These are phyloP conservation scores for Myotis lucifugus DNA, from an alignment of 2,113 vertebrate species.

Conservation along the genomic window DNA sequence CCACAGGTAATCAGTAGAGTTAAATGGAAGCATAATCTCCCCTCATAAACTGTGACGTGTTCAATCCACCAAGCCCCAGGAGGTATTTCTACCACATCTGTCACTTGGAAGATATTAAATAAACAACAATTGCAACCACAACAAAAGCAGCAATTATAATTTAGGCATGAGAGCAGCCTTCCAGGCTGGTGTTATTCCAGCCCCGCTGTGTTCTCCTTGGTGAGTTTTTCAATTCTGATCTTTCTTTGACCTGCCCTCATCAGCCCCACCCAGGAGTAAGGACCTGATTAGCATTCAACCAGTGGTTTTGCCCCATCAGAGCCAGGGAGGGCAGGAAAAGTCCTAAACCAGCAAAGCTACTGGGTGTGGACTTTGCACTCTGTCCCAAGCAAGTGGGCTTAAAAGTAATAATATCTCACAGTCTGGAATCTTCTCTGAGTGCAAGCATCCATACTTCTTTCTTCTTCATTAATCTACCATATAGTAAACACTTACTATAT, in stretches of 20 bases:
- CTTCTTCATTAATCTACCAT: not conserved
- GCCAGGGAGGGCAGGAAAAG: not conserved
- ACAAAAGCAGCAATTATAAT: not conserved
- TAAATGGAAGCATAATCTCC: not conserved
- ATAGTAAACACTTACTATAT: not conserved
- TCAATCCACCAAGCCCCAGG: not conserved
- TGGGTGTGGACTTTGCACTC: rapidly evolving
- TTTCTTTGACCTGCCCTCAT: not conserved
- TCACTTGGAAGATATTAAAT: not conserved
- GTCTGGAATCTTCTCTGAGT: not conserved
- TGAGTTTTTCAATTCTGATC: not conserved
- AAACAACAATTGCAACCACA: not conserved
- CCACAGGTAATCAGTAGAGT: not conserved
- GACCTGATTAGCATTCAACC: not conserved
- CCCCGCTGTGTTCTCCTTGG: not conserved
- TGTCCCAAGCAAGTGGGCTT: not conserved
- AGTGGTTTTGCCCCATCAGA: not conserved
- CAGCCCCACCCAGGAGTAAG: not conserved
- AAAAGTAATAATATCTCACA: not conserved
- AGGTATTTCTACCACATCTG: not conserved
- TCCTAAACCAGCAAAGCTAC: not conserved
- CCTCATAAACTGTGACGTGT: not conserved
- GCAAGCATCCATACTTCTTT: not conserved
- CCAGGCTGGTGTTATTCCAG: not conserved
- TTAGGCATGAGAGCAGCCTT: not conserved